Evolutionary conservation across 2,888 invertebrate species (phyloP), one percentile per base, ranked within the genome.

Genomic region (Ophion costatus): DNA sequence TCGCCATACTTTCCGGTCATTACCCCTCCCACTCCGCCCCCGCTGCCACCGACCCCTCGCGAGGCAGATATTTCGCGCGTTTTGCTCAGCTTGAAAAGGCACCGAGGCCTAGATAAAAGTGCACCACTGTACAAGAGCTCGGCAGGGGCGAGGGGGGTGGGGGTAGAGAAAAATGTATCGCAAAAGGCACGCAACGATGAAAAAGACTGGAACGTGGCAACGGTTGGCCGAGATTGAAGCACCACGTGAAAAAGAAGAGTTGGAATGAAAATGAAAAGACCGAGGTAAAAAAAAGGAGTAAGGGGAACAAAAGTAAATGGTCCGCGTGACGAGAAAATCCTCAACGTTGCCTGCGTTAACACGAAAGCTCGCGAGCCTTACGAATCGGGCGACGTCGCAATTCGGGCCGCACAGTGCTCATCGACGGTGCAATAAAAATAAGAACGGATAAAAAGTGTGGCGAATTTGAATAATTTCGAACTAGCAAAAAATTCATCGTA

Each of bases 211-310:
- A 66, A 76, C 33, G 66, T 22, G 66, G 66, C 66, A 66, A 66
- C 64, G 76, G 76, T 29, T 66, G 33, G 76, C 20, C 56, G 76
- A 76, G 64, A 29, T 76, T 76, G 66, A 11, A 66, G 20, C 11
- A 42, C 66, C 56, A 66, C 64, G 75, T 10, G 66, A 66, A 76
- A 76, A 61, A 73, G 73, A 67, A 42, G 59, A 74, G 24, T 80
- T 61, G 59, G 61, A 80, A 80, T 59, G 45, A 74, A 59, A 56
- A 51, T 51, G 66, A 80, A 42, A 14, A 33, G 14, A n/a, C 61
- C 20, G 24, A 70, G 51, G 51, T 24, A 67, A 33, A 64, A 57
- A 80, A 71, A 80, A 73, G 17, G 20, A 66, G 14, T 7, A 33
- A 56, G 29, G 22, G n/a, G 11, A 20, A 64, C 38, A 64, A 64